These are phyloP conservation scores for Calliopum simillimum DNA, from an alignment of 2,888 invertebrate genomes.

Conservation along the genomic window DNA sequence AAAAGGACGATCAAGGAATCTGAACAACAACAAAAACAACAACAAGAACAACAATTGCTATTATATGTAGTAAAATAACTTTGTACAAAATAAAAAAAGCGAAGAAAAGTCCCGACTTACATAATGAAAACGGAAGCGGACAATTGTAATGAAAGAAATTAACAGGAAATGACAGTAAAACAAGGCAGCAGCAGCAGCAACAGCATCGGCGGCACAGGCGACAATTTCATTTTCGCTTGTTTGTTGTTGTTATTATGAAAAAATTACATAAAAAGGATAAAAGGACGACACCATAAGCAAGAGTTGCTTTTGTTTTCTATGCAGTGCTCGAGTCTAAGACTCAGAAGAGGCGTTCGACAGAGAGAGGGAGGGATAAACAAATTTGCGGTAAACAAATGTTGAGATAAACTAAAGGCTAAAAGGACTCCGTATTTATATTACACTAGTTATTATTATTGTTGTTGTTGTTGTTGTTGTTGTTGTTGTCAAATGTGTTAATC, in stretches of 20 bases:
- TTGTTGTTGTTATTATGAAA: conserved; percentile 33
- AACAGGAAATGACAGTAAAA: conserved; percentile 35
- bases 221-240: conserved; percentile 37
- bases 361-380: conserved; percentile 16
- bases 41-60: conserved; percentile 6
- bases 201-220: conserved; percentile 21
- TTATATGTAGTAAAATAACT: conserved; percentile 11
- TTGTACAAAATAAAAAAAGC: conserved; percentile 22
- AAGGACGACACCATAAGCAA: conserved; percentile 13
- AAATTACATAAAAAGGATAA: conserved; percentile 31
- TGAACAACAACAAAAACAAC: conserved; percentile 6
- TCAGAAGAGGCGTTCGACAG: neutral
- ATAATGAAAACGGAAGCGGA: conserved; percentile 35
- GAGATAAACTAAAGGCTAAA: conserved; percentile 24
- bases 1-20: conserved; percentile 21
- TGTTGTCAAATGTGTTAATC: conserved; percentile 35
- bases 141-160: conserved; percentile 40
- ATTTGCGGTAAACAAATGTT: conserved; percentile 31
- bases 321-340: neutral
- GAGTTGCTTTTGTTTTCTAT: conserved; percentile 1
- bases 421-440: conserved; percentile 22
- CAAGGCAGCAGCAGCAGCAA: conserved; percentile 19
- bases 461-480: conserved; percentile 28
- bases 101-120: conserved; percentile 9
- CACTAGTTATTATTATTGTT: neutral